These are phyloP conservation scores for Acleris cristana DNA, from an alignment of 2,888 invertebrate species.

Conservation along the genomic window DNA sequence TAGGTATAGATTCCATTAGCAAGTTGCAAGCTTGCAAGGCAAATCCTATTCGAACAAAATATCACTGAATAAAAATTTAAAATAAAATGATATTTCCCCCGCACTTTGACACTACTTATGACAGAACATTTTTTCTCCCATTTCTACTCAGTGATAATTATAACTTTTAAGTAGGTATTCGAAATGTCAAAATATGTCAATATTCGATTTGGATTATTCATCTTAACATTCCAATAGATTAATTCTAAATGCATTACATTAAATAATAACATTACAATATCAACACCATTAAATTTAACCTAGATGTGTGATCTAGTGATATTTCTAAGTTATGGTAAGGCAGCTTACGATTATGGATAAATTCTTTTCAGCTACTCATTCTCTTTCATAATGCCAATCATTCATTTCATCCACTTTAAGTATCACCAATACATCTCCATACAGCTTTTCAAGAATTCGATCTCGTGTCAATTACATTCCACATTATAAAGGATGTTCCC, in stretches of 20 bases:
- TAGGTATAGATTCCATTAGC: conserved; percentile 45
- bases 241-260: conserved; percentile 59
- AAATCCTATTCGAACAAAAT: conserved; percentile 1
- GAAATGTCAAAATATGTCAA: conserved; percentile 47
- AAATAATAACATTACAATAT: conserved; percentile 65
- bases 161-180: conserved; percentile 9
- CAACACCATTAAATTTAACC: conserved; percentile 38
- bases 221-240: conserved; percentile 53
- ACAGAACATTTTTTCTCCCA: conserved; percentile 1
- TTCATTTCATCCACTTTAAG: conserved; percentile 22
- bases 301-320: conserved; percentile 16
- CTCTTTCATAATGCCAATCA: conserved; percentile 38
- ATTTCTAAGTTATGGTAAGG: conserved; percentile 43
- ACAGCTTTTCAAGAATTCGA: conserved; percentile 1
- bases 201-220: conserved; percentile 46
- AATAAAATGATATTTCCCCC: conserved; percentile 11
- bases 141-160: conserved; percentile 8
- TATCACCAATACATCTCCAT: conserved; percentile 21
- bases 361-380: conserved; percentile 32
- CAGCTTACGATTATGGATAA: conserved; percentile 31
- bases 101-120: conserved; percentile 3
- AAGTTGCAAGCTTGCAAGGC: conserved; percentile 13
- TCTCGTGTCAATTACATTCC: not conserved
- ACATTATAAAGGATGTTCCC: not conserved
- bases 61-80: conserved; percentile 15